Evolutionary conservation across 2,888 invertebrate genomes (phyloP), one percentile per base, ranked within the genome.

Genomic region (Ectemnius continuus): DNA sequence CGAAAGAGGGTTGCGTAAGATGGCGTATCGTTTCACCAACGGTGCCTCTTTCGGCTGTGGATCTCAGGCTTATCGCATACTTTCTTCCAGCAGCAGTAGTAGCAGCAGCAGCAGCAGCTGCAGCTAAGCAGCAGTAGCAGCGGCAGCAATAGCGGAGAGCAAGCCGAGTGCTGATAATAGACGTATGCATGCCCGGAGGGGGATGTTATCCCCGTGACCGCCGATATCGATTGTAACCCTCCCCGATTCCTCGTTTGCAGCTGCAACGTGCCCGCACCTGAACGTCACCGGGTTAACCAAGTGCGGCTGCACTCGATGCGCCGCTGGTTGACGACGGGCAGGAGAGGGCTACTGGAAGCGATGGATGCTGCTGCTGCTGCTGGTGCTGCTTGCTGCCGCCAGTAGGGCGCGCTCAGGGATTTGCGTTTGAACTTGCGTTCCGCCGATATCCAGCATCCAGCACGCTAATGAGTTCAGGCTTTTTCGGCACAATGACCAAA

Each of bases 401-500:
- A 56, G 14, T 16, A 28, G 20, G 16, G 46, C 58, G 23, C 13
- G 61, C 26, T 52, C 16, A 52, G 52, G 52, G 52, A 52, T 67
- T 56, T 58, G 62, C 67, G 78, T 73, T 78, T 73, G 70, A 73
- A 73, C 70, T 71, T 68, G 68, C 70, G 75, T 70, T 77, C 73
- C 70, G 36, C 36, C 36, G 36, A 36, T 36, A 73, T 67, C 65
- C 59, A 67, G 56, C 68, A 67, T 65, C 57, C 64, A 57, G 66
- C 69, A 71, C 68, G 75, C 73, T 78, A 76, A 75, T 63, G 63
- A 74, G 68, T 67, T 67, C 68, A 75, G 67, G 72, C 75, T 74
- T 78, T 71, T 76, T 64, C 73, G 69, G 59, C 58, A 76, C 71
- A 82, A 82, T 78, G 74, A 71, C 70, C 73, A 79, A 80, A 69